Percentiles rank a stretch among this genome's conserved stretches.
These are phyloP conservation scores for Egretta garzetta DNA, from an alignment of 2,113 vertebrate species.

Conservation along the genomic window DNA sequence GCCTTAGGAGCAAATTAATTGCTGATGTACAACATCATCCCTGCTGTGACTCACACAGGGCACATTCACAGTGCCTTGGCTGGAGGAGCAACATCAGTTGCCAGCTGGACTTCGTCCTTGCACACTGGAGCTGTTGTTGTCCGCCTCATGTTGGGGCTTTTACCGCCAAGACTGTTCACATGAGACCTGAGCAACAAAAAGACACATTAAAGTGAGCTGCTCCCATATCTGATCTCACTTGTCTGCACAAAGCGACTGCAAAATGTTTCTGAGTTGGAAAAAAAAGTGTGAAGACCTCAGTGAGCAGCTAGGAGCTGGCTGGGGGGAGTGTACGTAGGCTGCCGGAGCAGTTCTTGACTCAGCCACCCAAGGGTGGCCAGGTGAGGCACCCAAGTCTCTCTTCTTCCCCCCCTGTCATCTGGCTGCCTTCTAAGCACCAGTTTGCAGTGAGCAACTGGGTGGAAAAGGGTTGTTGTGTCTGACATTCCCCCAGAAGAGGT, in stretches of 20 bases:
- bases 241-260: neutral
- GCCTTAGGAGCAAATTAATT: conserved; percentile 42
- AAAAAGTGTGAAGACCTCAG: neutral
- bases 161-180: neutral
- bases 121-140: neutral
- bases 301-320: neutral
- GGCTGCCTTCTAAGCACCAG: neutral
- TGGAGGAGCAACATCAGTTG: neutral
- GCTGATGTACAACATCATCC: neutral
- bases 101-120: conserved; percentile 23
- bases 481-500: neutral
- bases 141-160: neutral
- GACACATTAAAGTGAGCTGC: neutral
- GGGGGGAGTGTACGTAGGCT: neutral
- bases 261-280: neutral
- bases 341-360: neutral
- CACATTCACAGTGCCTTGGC: neutral
- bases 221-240: neutral
- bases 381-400: neutral
- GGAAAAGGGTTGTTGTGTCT: neutral
- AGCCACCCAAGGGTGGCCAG: neutral
- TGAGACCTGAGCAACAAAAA: neutral
- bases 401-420: neutral
- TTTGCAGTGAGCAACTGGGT: neutral
- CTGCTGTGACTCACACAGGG: neutral